Conservation (phyloP, 2,888 invertebrate genomes). For the Drosophila greeni region DNA sequence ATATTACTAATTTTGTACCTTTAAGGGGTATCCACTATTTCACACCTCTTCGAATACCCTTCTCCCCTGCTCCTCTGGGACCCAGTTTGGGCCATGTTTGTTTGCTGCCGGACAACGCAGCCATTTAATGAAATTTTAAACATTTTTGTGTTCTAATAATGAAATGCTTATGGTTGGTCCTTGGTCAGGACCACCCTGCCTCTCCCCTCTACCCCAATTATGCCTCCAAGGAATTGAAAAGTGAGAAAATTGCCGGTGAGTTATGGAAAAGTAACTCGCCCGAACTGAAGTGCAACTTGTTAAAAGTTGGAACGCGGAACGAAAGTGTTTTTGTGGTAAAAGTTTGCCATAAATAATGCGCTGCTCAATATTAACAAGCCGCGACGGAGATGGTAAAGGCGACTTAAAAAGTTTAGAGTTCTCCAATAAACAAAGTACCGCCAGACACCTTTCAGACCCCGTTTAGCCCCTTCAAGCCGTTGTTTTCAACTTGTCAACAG, state of each 20-base stretch:
- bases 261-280: slow-evolving; percentile 17
- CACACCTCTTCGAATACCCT: background rate
- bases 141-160: slow-evolving; percentile 68
- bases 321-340: slow-evolving; percentile 59
- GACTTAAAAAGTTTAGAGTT: slow-evolving; percentile 55
- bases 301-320: slow-evolving; percentile 63
- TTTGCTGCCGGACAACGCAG: slow-evolving; percentile 36
- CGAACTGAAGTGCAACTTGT: slow-evolving; percentile 54
- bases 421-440: slow-evolving; percentile 66
- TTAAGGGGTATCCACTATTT: slow-evolving; percentile 7
- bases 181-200: background rate
- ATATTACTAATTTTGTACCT: too few species aligned
- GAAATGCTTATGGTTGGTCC: slow-evolving; percentile 57
- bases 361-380: slow-evolving; percentile 68
- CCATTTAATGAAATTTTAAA: slow-evolving; percentile 67
- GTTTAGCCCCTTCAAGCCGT: slow-evolving; percentile 16
- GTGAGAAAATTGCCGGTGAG: slow-evolving; percentile 53
- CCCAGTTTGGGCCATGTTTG: slow-evolving; percentile 26
- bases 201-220: background rate
- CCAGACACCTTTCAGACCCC: slow-evolving; percentile 6
- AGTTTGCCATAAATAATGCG: slow-evolving; percentile 69
- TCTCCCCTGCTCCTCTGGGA: slow-evolving; percentile 16
- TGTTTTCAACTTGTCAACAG: slow-evolving; percentile 48
- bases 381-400: slow-evolving; percentile 33
- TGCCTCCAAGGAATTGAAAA: slow-evolving; percentile 31